Percentiles rank a stretch among this genome's conserved stretches.
phyloP scores from a whole-genome alignment of 2,888 invertebrate genomes.

The Meteorus cinctellus region DNA sequence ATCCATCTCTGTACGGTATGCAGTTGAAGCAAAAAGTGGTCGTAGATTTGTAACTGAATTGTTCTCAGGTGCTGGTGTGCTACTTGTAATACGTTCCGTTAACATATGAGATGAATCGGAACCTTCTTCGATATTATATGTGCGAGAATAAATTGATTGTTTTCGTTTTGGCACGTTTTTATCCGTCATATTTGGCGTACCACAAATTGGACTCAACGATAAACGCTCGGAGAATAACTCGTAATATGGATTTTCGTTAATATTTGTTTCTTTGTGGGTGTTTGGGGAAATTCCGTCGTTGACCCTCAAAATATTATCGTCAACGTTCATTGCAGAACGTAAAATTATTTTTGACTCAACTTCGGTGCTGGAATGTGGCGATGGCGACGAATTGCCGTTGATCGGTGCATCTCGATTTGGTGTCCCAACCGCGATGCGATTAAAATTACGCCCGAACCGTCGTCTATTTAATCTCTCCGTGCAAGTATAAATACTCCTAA shows the following conservation, averaged over 20 bases:
- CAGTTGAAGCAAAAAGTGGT: slow-evolving; percentile 37
- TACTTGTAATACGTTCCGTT: slow-evolving; percentile 50
- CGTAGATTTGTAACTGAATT: not conserved
- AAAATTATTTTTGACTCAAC: slow-evolving; percentile 32
- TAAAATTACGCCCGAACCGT: not conserved
- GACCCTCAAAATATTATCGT: slow-evolving; percentile 4
- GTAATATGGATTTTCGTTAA: not conserved
- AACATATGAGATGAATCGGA: slow-evolving; percentile 42
- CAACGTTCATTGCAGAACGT: slow-evolving; percentile 6
- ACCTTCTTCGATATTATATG: slow-evolving; percentile 60
- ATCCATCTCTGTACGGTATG: slow-evolving; percentile 50
- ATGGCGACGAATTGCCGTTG: slow-evolving; percentile 25
- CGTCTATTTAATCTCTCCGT: slow-evolving; percentile 19
- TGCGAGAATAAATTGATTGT: slow-evolving; percentile 62
- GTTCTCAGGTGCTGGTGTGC: slow-evolving; percentile 33
- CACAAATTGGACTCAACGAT: slow-evolving; percentile 26
- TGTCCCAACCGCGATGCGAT: not conserved
- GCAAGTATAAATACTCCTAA: slow-evolving; percentile 48
- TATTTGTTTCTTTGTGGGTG: not conserved
- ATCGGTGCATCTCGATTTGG: slow-evolving; percentile 2
- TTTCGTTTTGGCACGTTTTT: slow-evolving; percentile 59
- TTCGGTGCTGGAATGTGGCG: slow-evolving; percentile 20
- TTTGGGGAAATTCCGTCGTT: slow-evolving; percentile 11
- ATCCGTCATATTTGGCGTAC: slow-evolving; percentile 40
- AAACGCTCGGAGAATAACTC: not conserved